Conservation (phyloP, 92 coral and sea anemone species). For the Diadumene lineata region DNA sequence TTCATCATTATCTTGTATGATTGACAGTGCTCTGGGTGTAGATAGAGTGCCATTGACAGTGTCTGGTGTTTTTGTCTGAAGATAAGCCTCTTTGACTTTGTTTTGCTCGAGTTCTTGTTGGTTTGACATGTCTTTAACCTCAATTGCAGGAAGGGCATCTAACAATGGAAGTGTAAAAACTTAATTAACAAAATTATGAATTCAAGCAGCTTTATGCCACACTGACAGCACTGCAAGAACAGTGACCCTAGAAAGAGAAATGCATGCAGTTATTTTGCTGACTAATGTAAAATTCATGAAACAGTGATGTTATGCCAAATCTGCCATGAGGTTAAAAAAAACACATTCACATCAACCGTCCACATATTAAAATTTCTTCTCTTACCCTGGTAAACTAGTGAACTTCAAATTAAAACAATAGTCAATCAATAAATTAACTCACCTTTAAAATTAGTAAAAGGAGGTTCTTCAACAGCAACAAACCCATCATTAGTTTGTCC, state of each 20-base stretch:
- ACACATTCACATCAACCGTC: too few relatives aligned
- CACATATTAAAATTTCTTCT: too few relatives aligned
- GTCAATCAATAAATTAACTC: not conserved
- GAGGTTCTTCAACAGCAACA: conserved; percentile 49
- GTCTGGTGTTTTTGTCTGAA: conserved; percentile 14
- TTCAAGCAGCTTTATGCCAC: too few relatives aligned
- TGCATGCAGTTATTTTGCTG: too few relatives aligned
- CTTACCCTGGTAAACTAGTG: too few relatives aligned
- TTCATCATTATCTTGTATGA: conserved; percentile 63
- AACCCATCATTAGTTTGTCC: conserved; percentile 24
- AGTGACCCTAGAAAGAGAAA: too few relatives aligned
- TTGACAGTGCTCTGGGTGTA: conserved; percentile 15
- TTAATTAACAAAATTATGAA: too few relatives aligned
- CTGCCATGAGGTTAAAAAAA: too few relatives aligned
- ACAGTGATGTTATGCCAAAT: too few relatives aligned
- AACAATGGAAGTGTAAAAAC: not conserved
- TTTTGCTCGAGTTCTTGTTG: conserved; percentile 31
- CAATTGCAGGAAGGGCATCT: conserved; percentile 55
- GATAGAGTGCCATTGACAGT: not conserved
- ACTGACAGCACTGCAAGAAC: too few relatives aligned
- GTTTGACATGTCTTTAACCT: conserved; percentile 28
- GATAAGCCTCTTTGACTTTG: conserved; percentile 57
- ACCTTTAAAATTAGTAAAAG: conserved; percentile 94
- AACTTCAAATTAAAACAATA: too few relatives aligned
- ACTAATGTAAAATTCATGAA: too few relatives aligned